Percentiles rank a stretch among this genome's conserved stretches.
phyloP scores from a whole-genome alignment of 2,888 invertebrate species.

The Hyles lineata region DNA sequence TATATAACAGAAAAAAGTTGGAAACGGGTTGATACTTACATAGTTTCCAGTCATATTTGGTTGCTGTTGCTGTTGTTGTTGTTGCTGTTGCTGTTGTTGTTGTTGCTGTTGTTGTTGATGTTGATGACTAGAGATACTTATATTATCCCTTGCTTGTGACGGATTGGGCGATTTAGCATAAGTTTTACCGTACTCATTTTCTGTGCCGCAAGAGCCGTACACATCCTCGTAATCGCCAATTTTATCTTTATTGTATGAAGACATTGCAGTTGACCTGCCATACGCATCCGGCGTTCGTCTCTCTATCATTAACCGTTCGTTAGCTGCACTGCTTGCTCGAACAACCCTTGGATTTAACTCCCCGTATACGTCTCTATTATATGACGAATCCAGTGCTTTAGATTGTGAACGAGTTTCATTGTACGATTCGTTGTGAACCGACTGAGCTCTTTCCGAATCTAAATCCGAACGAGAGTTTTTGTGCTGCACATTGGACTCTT shows the following conservation, averaged over 20 bases:
- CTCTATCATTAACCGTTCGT: slow-evolving; percentile 82
- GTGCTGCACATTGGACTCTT: slow-evolving; percentile 53
- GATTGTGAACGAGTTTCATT: slow-evolving; percentile 55
- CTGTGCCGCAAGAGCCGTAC: slow-evolving; percentile 74
- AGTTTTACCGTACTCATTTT: slow-evolving; percentile 75
- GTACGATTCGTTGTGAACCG: slow-evolving; percentile 56
- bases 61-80: slow-evolving; percentile 39
- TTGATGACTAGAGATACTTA: slow-evolving; percentile 66
- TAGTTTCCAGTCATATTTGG: slow-evolving; percentile 52
- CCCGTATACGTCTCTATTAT: slow-evolving; percentile 71
- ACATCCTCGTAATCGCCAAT: slow-evolving; percentile 92
- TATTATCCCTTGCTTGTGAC: slow-evolving; percentile 59
- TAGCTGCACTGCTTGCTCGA: slow-evolving; percentile 59
- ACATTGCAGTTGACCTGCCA: slow-evolving; percentile 86
- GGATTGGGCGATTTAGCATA: slow-evolving; percentile 87
- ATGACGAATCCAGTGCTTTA: slow-evolving; percentile 56
- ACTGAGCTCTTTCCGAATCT: slow-evolving; percentile 52
- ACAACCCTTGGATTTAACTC: slow-evolving; percentile 62
- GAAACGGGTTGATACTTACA: slow-evolving; percentile 54
- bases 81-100: slow-evolving; percentile 39
- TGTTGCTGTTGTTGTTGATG: slow-evolving; percentile 51
- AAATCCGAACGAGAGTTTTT: slow-evolving; percentile 48
- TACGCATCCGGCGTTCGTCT: slow-evolving; percentile 93
- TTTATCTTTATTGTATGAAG: slow-evolving; percentile 69
- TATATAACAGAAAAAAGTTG: neutral